Conservation (phyloP, 2,113 vertebrate species). For the Tauraco erythrolophus region DNA sequence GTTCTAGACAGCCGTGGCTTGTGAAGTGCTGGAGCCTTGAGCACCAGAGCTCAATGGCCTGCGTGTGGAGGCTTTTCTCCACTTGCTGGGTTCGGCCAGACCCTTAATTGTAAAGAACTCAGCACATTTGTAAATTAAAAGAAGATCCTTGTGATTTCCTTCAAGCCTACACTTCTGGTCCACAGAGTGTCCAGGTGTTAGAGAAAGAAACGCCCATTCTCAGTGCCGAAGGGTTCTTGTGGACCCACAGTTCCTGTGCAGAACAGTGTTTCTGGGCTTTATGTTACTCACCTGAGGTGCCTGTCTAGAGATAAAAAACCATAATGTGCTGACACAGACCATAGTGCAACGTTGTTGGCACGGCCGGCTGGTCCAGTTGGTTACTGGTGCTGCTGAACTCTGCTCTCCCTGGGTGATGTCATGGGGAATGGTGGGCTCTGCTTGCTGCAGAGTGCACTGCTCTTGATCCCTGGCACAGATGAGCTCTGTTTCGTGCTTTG, state of each 20-base stretch:
- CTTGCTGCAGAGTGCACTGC: background rate
- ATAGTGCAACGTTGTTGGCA: background rate
- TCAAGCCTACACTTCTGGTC: background rate
- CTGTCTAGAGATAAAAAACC: background rate
- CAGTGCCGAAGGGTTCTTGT: background rate
- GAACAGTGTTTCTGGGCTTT: background rate
- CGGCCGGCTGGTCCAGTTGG: background rate
- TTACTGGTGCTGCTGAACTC: background rate
- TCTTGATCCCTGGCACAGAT: background rate
- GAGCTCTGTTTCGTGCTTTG: background rate
- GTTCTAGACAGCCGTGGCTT: background rate
- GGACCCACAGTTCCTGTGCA: background rate
- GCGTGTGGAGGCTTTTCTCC: background rate
- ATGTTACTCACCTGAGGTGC: background rate
- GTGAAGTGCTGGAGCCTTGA: background rate
- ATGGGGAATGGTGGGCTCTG: accelerated
- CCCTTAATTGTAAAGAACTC: background rate
- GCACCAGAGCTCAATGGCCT: background rate
- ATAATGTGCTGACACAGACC: background rate
- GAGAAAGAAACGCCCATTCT: background rate
- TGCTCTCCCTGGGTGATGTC: background rate
- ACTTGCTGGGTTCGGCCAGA: background rate
- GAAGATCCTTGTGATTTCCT: background rate
- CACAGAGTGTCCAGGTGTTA: accelerated
- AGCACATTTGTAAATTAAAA: background rate